These are phyloP conservation scores for Nannoperca australis DNA, from an alignment of 2,797 vertebrate genomes.

Conservation along the genomic window DNA sequence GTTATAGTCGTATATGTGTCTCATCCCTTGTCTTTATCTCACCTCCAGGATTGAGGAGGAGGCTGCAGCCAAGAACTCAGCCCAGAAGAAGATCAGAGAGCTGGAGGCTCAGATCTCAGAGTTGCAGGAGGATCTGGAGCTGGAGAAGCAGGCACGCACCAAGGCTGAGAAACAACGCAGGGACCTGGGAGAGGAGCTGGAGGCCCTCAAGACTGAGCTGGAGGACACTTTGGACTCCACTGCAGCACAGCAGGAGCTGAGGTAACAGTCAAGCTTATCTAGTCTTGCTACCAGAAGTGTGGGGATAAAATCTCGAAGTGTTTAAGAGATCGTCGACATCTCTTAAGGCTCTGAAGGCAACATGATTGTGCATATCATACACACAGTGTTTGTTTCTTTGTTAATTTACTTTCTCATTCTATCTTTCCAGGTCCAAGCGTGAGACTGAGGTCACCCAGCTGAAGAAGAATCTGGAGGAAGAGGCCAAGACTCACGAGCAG, in stretches of 20 bases:
- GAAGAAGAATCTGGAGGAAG: constrained; percentile 93
- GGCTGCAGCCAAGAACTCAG: constrained; percentile 91
- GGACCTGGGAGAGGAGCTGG: constrained; percentile 95
- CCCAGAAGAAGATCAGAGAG: constrained; percentile 94
- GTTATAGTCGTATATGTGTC: not conserved
- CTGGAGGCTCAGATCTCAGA: constrained; percentile 95
- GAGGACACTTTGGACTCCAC: constrained; percentile 96
- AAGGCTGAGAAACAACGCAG: constrained; percentile 95
- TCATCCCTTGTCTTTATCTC: not conserved
- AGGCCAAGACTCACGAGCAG: constrained; percentile 91
- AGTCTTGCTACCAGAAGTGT: not conserved
- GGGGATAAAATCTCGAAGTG: not conserved
- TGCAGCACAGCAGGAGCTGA: constrained; percentile 95
- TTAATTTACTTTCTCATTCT: not conserved
- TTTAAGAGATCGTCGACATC: not conserved
- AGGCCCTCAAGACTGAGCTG: constrained; percentile 95
- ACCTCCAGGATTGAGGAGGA: constrained; percentile 92
- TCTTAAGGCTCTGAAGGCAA: too few species aligned
- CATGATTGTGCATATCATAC: not conserved
- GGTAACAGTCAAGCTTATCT: constrained; percentile 62
- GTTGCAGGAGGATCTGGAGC: constrained; percentile 95
- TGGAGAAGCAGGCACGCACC: constrained; percentile 89
- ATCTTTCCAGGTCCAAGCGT: constrained; percentile 88
- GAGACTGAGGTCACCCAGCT: constrained; percentile 93
- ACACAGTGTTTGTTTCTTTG: not conserved